Evolutionary conservation across 2,888 invertebrate genomes (phyloP), one percentile per base, ranked within the genome.

Genomic region (Coleophora flavipennella): DNA sequence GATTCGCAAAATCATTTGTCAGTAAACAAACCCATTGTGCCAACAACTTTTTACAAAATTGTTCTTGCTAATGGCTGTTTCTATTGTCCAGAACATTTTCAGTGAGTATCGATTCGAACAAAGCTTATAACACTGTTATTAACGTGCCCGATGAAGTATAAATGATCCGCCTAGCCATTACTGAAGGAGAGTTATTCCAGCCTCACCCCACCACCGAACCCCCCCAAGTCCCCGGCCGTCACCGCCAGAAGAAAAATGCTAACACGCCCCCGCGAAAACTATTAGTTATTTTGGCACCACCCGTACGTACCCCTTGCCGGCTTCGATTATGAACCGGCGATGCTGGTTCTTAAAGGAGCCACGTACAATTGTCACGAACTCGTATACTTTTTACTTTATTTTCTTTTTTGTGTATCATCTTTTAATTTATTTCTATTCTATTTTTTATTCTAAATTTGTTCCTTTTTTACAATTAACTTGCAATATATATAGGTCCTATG

Each of bases 261-360:
- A 83, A 84, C 83, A 83, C 83, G 79, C 80, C 83, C 76, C 77
- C 83, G 76, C 80, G 75, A 76, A 81, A 84, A 84, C 83, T 84
- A 84, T 83, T 84, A 83, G 80, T 84, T 83, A 83, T 81, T 83
- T 84, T 79, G 83, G 83, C 83, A 80, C 83, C 83, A 20, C 81
- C 76, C 62, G 61, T 52, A 63, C 62, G 61, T 52, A 63, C 60
- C 68, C 70, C 63, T 56, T 53, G 55, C 63, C 62, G 52, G 59
- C 62, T 69, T 70, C 74, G 71, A 76, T 79, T 76, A 79, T 73
- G 69, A 70, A 57, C 69, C 63, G 60, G 63, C 65, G 67, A 65
- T 29, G 10, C 29, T 6, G 3, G 20, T 20, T 20, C 20, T 6
- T 20, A n/a, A 3, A 31, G 31, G 31, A 8, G 8, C n/a, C 8